These are phyloP conservation scores for Epicauta chinensis DNA, from an alignment of 1,140 invertebrate genomes.

Conservation along the genomic window DNA sequence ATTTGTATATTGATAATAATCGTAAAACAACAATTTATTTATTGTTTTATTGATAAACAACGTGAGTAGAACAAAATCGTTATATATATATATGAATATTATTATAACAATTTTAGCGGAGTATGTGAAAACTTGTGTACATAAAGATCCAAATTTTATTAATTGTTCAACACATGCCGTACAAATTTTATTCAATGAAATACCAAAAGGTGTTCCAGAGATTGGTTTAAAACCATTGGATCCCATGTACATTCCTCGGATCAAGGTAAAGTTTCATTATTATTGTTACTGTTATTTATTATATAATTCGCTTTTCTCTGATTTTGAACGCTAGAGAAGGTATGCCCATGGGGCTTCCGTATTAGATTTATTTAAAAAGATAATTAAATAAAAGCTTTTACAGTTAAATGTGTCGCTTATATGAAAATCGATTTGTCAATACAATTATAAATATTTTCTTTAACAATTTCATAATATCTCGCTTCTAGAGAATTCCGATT, in stretches of 20 bases:
- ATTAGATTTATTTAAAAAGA: no score
- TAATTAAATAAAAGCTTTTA: no score
- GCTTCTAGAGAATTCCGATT: no score
- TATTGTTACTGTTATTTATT: no score
- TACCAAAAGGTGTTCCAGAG: slow-evolving; percentile 51
- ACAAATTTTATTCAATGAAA: slow-evolving; percentile 54
- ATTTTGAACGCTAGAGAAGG: no score
- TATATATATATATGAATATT: background rate
- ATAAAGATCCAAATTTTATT: slow-evolving; percentile 51
- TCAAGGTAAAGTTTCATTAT: slow-evolving; percentile 39
- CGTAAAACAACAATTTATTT: background rate
- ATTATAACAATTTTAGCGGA: slow-evolving; percentile 47
- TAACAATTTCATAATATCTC: no score
- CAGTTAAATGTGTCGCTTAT: no score
- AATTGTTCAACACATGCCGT: slow-evolving; percentile 58
- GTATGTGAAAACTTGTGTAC: slow-evolving; percentile 58
- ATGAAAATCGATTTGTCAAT: no score
- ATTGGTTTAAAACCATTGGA: slow-evolving; percentile 54
- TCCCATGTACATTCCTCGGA: slow-evolving; percentile 56
- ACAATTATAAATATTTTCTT: no score
- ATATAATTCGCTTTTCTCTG: no score
- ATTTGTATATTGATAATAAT: no score
- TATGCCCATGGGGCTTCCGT: no score
- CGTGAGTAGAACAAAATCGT: slow-evolving; percentile 23
- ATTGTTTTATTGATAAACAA: slow-evolving; percentile 12